A percentile compares a stretch with the other conserved stretches of the same genome.
Evolutionary conservation across 2,797 vertebrate genomes (phyloP).

Genomic region (Halcyon badia): DNA sequence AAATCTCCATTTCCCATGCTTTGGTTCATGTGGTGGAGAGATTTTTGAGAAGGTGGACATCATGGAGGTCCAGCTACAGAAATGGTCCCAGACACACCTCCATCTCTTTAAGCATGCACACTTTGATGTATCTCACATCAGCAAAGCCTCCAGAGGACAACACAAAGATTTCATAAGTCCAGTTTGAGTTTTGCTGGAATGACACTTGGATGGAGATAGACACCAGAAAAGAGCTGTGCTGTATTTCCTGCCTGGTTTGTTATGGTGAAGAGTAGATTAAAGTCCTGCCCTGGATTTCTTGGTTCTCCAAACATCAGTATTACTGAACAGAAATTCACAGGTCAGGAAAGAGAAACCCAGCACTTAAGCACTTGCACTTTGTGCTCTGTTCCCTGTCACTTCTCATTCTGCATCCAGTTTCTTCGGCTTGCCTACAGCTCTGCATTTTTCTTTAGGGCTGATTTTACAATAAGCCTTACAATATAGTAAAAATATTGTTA

Average conservation of each 20-base stretch:
- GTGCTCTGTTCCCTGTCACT: background rate
- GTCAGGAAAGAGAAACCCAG: background rate
- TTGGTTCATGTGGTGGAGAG: background rate
- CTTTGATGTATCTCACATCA: background rate
- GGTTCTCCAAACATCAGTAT: background rate
- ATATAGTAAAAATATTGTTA: background rate
- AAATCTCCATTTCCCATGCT: background rate
- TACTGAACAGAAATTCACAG: background rate
- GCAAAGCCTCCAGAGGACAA: background rate
- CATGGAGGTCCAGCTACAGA: background rate
- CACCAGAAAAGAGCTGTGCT: background rate
- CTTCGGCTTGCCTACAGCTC: background rate
- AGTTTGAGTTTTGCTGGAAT: background rate
- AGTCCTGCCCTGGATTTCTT: background rate
- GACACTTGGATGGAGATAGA: background rate
- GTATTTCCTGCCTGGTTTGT: background rate
- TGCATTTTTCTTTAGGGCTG: background rate
- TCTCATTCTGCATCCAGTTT: background rate
- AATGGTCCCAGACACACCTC: background rate
- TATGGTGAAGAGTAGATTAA: background rate
- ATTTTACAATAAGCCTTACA: background rate
- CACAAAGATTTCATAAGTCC: background rate
- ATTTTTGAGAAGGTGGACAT: background rate
- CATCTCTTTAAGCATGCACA: background rate
- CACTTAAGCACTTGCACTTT: background rate